A percentile compares a stretch with the other conserved stretches of the same genome.
Evolutionary conservation across 2,797 vertebrate genomes (phyloP).

Genomic region (Pseudotriccus pelzelni): DNA sequence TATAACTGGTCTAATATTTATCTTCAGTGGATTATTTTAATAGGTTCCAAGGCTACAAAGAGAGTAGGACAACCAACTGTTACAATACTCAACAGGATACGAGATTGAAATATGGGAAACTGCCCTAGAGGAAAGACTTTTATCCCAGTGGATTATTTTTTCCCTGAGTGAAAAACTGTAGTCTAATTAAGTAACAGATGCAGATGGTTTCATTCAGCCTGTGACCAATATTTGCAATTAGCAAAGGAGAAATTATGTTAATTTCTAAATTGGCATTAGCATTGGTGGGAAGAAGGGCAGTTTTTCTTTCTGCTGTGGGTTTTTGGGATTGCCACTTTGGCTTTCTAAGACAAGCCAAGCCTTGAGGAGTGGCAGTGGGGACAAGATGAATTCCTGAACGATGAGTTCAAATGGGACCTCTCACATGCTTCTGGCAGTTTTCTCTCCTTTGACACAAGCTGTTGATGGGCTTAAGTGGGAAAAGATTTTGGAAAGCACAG

Average conservation of each 20-base stretch:
- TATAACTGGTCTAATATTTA: background rate
- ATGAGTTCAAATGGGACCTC: background rate
- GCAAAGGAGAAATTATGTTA: background rate
- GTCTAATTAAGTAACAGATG: background rate
- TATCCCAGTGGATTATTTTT: background rate
- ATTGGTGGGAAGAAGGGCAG: background rate
- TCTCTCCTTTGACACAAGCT: background rate
- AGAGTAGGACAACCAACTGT: background rate
- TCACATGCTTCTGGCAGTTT: background rate
- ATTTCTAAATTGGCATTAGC: background rate
- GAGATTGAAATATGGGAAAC: background rate
- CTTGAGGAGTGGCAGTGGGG: rapidly evolving
- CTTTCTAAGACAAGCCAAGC: background rate
- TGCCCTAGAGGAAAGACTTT: background rate
- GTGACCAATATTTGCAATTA: background rate
- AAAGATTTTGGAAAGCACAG: background rate
- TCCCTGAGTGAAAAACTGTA: background rate
- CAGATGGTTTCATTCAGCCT: background rate
- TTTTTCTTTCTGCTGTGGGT: background rate
- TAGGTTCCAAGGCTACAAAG: background rate
- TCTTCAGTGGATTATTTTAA: background rate
- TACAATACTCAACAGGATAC: background rate
- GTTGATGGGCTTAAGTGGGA: background rate
- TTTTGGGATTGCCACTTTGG: background rate
- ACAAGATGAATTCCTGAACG: background rate